Conservation (phyloP, 1,140 invertebrate genomes). For the Bombus pyrosoma region DNA sequence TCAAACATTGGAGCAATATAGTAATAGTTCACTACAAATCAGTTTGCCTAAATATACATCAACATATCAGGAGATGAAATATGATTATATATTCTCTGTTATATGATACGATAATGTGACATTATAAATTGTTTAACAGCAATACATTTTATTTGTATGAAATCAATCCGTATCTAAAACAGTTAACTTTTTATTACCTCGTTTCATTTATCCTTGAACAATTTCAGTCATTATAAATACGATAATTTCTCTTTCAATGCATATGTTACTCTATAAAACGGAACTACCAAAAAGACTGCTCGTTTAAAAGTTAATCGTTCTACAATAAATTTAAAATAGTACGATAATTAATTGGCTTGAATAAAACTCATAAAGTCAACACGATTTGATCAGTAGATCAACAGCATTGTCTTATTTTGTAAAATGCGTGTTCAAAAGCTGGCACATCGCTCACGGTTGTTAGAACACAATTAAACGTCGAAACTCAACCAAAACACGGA, state of each 20-base stretch:
- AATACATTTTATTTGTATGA: background rate
- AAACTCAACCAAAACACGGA: background rate
- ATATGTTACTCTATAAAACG: background rate
- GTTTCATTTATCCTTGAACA: background rate
- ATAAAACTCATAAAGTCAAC: background rate
- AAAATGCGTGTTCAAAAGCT: background rate
- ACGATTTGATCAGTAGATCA: background rate
- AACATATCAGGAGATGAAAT: background rate
- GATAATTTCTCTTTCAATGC: background rate
- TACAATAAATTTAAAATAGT: background rate
- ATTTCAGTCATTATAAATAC: background rate
- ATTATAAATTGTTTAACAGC: background rate
- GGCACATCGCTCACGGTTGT: background rate
- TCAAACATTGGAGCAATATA: background rate
- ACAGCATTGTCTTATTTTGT: background rate
- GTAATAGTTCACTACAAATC: background rate
- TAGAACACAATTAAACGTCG: background rate
- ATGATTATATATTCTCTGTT: background rate
- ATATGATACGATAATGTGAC: background rate
- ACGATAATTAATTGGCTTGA: background rate
- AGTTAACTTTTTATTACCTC: background rate
- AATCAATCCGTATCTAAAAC: background rate
- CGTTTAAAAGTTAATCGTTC: background rate
- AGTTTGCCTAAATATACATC: conserved; percentile 2
- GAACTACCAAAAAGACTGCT: background rate